Evolutionary conservation across 2,797 vertebrate species (phyloP), one percentile per base, ranked within the genome.

Genomic region (Urophycis tenuis): DNA sequence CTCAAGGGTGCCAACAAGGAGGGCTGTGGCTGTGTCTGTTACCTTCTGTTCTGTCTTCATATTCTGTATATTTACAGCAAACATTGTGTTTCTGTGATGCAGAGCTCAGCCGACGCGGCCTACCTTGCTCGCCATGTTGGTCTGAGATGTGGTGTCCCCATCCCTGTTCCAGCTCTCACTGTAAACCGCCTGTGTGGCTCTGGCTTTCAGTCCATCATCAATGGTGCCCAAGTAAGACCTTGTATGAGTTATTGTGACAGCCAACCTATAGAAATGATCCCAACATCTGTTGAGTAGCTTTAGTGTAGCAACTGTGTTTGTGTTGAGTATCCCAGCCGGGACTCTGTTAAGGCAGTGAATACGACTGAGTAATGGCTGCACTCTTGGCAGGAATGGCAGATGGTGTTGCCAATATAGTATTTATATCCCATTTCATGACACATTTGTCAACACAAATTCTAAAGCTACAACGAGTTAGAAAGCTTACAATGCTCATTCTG

Each of bases 131-230:
- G 98, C 17, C 97, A 99, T 0, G 95, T 98, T 22, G 96, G 97
- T 39, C 85, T 99, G 72, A 93, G 96, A 11, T 92, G 94, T 72
- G 96, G 95, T 0, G 87, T 99, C 49, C 97, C 96, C 0, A 69
- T 94, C 76, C 91, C 95, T 2, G 91, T 90, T 12, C 95, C 96
- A 0, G 96, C 96, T 41, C 92, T 99, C 80, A 96, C 95, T 0
- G 85, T 99, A 64, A 99, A 99, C 85, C 94, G 98, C 5, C 94
- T 99, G 32, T 99, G 98, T 81, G 98, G 98, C 49, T 99, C 98
- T 73, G 97, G 98, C 45, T 99, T 99, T 91, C 98, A 99, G 81
- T 93, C 97, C 77, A 93, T 99, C 73, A 92, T 95, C 86, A 97
- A 64, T 8, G 97, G 97, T 8, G 94, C 95, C 82, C 96, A 99